Evolutionary conservation across 2,888 invertebrate species (phyloP), one percentile per base, ranked within the genome.

Genomic region (Steinernema hermaphroditum): DNA sequence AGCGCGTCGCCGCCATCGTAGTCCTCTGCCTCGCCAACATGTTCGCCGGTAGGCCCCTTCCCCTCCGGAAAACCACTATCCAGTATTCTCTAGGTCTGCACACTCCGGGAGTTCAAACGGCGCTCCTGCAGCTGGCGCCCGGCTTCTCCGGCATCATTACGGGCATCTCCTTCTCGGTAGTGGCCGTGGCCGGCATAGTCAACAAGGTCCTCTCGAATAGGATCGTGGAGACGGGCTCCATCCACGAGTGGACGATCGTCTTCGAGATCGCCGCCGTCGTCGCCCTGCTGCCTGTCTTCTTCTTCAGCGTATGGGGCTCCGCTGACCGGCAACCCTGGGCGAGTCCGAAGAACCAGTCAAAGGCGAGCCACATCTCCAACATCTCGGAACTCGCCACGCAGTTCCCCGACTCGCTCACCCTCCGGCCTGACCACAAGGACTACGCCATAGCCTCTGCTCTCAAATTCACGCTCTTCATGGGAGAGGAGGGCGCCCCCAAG

Each of bases 91-190:
- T 37, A 83, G 84, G 84, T 24, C 79, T 85, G 34, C 85, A 85
- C 72, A 84, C 85, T 2, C 85, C 85, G 8, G 85, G 85, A 41
- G 85, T 85, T 12, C 84, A 82, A 73, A 84, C 85, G 2, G 85
- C 85, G 2, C 74, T 85, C n/a, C 78, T 85, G n/a, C 85, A 85
- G 75, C 50, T 85, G 1, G 85, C 85, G 2, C 85, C 85, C 16
- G 85, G 84, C 6, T 85, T 81, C 74, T 82, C 84, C 1, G 85
- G 85, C 44, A 77, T 85, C 14, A 77, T 85, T 29, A 84, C 82
- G 1, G 84, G 84, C 49, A 81, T 85, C n/a, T 79, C 85, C 1
- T 85, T 84, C 72, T 77, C 81, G n/a, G 82, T 82, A 8, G 85
- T 84, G 2, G 83, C 83, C 6, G 73, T 80, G 9, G 81, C 81